Base-by-base conservation (phyloP, 2,888 invertebrate genomes). In the Falcaria lacertinaria region DNA sequence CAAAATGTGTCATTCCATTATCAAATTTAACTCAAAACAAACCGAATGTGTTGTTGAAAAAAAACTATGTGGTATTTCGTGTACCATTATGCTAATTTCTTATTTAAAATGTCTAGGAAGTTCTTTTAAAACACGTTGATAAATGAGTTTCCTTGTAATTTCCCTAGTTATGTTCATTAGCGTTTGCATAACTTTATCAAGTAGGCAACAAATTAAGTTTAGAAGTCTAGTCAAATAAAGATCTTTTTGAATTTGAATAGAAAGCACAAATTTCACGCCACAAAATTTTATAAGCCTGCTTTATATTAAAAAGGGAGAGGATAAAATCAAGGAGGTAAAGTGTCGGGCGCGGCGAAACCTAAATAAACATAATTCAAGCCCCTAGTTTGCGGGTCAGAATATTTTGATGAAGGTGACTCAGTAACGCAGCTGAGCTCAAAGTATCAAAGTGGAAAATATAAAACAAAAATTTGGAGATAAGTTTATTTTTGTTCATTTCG, bases 331-430 rank as follows among this genome's bases (percentile, higher is more conserved):
- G 37, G 22, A 37, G 8, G 22, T 4, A 25, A 22, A 36, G 22
- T 37, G 22, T 37, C 14, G 37, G 41, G 16, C 35, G 15, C 15
- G 14, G 2, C 32, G 15, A 35, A 39, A 25, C 48, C 54, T 64
- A 54, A 59, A 64, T 64, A 64, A 62, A 67, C 59, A 60, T 57
- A 59, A 60, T 64, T 60, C 58, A 60, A 48, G 48, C 44, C 48
- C 56, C 53, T 55, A 43, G 57, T 43, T 51, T 48, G 54, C 22
- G 41, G 42, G 35, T 41, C 44, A 40, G 52, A 52, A 45, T 48
- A 45, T 45, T 49, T 49, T 43, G 45, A 42, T 37, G 43, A 37
- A 43, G 43, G 45, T 35, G 39, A 40, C 33, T 16, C 25, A 13
- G 17, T 28, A 36, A 39, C 22, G 32, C 34, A 40, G 40, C 37